Conservation (phyloP, 1,140 invertebrate genomes). For the Hetaerina americana region DNA sequence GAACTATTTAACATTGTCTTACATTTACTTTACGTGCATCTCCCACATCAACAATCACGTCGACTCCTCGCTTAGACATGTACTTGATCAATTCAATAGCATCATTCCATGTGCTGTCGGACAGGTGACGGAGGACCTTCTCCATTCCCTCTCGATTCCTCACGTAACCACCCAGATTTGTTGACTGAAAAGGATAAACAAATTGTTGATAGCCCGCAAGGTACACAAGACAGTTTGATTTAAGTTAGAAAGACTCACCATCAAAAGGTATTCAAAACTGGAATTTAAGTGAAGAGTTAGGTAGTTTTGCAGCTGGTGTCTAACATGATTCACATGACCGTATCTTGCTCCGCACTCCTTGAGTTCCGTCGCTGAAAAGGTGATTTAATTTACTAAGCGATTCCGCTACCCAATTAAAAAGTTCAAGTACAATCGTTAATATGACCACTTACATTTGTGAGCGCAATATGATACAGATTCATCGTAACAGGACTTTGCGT, state of each 20-base stretch:
- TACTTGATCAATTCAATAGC: conserved; percentile 61
- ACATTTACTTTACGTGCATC: no score
- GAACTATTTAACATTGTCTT: no score
- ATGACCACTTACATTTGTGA: no score
- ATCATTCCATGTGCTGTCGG: conserved; percentile 59
- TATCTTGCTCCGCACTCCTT: conserved; percentile 57
- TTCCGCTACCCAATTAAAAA: no score
- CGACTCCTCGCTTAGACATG: conserved; percentile 53
- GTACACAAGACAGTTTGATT: not conserved
- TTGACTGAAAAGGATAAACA: conserved; percentile 36
- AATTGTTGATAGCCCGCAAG: not conserved
- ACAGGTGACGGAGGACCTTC: conserved; percentile 54
- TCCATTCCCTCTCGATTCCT: conserved; percentile 61
- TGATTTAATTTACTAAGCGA: no score
- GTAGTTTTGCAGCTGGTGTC: conserved; percentile 40
- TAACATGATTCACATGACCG: conserved; percentile 39
- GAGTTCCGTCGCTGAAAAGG: no score
- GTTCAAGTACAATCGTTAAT: no score
- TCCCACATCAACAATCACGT: conserved; percentile 30
- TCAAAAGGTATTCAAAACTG: conserved; percentile 58
- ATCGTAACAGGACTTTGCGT: no score
- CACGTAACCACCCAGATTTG: conserved; percentile 63
- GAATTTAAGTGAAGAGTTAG: conserved; percentile 47
- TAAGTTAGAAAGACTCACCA: conserved; percentile 28
- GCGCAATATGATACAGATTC: no score